phyloP scores from a whole-genome alignment of 2,797 vertebrate genomes.

The Siniperca obscura region DNA sequence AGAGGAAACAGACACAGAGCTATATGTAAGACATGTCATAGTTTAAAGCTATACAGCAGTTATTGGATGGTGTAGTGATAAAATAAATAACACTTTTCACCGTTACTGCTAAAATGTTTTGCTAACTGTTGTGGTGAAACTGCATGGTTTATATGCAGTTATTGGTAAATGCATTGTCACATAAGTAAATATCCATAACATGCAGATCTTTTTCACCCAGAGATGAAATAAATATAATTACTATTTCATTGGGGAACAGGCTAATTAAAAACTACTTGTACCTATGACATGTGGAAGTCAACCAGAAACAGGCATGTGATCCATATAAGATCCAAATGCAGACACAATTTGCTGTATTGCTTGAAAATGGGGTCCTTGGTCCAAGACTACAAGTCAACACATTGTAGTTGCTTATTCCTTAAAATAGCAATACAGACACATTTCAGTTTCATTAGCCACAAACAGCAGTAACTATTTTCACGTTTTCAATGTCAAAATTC shows the following conservation, averaged over 20 bases:
- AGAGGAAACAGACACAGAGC: slow-evolving; percentile 3
- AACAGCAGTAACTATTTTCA: slow-evolving; percentile 1
- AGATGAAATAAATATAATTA: neutral
- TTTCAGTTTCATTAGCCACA: neutral
- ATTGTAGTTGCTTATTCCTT: neutral
- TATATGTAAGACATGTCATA: neutral
- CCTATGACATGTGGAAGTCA: neutral
- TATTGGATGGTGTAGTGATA: neutral
- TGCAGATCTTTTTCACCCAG: neutral
- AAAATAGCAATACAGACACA: neutral
- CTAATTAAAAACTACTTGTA: neutral
- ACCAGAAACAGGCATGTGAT: neutral
- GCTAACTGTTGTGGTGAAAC: neutral
- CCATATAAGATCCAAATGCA: neutral
- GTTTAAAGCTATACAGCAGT: neutral
- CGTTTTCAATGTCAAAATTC: slow-evolving; percentile 22
- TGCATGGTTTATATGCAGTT: neutral
- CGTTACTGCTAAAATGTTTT: neutral
- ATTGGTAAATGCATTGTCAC: neutral
- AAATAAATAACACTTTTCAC: neutral
- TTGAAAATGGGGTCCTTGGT: neutral
- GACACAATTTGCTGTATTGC: neutral
- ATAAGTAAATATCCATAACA: neutral
- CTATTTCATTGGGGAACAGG: neutral
- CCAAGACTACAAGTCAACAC: neutral